phyloP scores from a whole-genome alignment of 2,888 invertebrate genomes.

The Andrena hattorfiana region DNA sequence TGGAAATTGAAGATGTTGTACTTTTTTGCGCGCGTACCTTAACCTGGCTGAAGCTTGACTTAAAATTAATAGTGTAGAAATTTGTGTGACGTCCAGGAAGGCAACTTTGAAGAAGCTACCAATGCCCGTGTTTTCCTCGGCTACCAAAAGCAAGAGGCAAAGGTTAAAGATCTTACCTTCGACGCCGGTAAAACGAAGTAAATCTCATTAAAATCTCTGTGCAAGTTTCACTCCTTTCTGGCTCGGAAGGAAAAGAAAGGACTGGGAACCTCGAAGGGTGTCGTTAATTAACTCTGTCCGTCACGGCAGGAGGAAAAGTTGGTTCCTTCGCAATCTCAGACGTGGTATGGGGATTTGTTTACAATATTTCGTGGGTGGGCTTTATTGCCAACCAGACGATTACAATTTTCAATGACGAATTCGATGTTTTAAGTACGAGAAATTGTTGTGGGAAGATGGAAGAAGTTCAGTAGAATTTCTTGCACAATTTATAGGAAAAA shows the following conservation, averaged over 20 bases:
- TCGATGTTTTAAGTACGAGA: not conserved
- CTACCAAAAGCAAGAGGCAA: not conserved
- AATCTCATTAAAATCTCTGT: conserved; percentile 70
- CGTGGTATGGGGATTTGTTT: conserved; percentile 29
- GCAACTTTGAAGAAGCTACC: not conserved
- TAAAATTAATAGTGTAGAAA: conserved; percentile 3
- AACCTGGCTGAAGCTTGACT: conserved; percentile 7
- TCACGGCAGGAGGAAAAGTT: conserved; percentile 43
- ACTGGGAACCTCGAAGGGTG: conserved; percentile 39
- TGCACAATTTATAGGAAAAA: too few species aligned
- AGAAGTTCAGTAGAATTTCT: too few species aligned
- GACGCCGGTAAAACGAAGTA: conserved; percentile 56
- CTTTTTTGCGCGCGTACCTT: not conserved
- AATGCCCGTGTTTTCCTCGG: not conserved
- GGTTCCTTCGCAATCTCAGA: conserved; percentile 22
- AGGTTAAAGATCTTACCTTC: conserved; percentile 53
- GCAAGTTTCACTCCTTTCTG: conserved; percentile 30
- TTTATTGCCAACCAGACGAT: conserved; percentile 4
- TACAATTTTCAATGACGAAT: not conserved
- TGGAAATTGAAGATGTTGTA: not conserved
- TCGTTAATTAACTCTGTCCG: conserved; percentile 67
- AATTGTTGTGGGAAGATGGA: not conserved
- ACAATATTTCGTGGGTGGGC: conserved; percentile 23
- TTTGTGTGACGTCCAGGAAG: not conserved
- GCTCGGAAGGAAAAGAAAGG: conserved; percentile 22